These are phyloP conservation scores for Silvanus unidentatus DNA, from an alignment of 2,888 invertebrate genomes.

Conservation along the genomic window DNA sequence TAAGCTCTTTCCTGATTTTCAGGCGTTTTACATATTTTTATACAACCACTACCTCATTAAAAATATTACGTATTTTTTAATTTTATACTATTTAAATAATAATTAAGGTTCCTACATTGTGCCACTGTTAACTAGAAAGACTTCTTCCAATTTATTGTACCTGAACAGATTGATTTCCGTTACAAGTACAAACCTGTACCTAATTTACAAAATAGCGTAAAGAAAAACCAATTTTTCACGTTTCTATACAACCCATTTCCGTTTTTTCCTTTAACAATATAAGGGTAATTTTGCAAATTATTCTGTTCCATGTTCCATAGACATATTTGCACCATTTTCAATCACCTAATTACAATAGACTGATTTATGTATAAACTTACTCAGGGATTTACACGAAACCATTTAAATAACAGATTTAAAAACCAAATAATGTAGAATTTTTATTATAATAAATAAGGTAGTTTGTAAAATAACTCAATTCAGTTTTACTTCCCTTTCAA, in stretches of 20 bases:
- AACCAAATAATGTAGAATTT: constrained; percentile 33
- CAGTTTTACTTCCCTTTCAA: background rate
- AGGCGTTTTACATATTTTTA: constrained; percentile 11
- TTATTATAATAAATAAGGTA: constrained; percentile 29
- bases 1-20: constrained; percentile 6
- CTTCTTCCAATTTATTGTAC: constrained; percentile 27
- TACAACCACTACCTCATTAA: constrained; percentile 32
- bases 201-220: background rate
- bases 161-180: constrained; percentile 22
- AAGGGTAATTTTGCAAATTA: constrained; percentile 7
- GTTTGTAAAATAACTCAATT: constrained; percentile 21
- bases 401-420: constrained; percentile 18
- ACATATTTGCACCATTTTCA: constrained; percentile 16
- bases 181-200: constrained; percentile 2
- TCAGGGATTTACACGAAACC: constrained; percentile 34
- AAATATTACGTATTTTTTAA: constrained; percentile 26
- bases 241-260: too few species aligned
- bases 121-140: constrained; percentile 27
- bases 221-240: constrained; percentile 1
- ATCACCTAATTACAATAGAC: constrained; percentile 30
- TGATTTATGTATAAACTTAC: constrained; percentile 31
- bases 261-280: background rate
- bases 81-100: constrained; percentile 16
- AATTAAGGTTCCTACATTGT: constrained; percentile 32
- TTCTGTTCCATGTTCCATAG: constrained; percentile 10